A percentile compares a stretch with the other conserved stretches of the same genome.
These are phyloP conservation scores for Arvicola amphibius DNA, from an alignment of 2,797 vertebrate genomes.

Conservation along the genomic window DNA sequence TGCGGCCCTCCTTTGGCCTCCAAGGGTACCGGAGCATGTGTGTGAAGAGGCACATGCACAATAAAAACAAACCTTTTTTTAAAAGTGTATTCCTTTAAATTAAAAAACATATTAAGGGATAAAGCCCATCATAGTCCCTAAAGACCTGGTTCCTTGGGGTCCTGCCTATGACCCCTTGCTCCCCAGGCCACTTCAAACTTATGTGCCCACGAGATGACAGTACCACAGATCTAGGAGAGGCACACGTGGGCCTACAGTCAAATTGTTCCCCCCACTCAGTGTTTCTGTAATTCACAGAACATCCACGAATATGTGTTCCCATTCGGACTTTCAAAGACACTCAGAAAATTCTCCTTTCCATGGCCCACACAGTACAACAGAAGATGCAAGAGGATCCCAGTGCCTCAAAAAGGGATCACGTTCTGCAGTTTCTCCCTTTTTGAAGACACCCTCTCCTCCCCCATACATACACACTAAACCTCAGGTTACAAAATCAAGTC, in stretches of 20 bases:
- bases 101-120: background rate
- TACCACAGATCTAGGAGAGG: background rate
- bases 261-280: accelerated
- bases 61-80: background rate
- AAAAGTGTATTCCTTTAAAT: background rate
- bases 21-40: background rate
- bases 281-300: background rate
- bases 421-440: background rate
- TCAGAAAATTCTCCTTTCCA: background rate
- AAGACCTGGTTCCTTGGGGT: background rate
- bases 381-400: accelerated
- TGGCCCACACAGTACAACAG: background rate
- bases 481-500: background rate
- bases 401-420: background rate
- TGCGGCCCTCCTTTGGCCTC: background rate
- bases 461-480: background rate
- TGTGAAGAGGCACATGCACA: background rate
- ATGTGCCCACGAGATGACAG: background rate
- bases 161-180: background rate
- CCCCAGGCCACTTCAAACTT: background rate
- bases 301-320: accelerated
- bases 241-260: accelerated
- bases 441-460: background rate
- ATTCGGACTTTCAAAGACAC: background rate
- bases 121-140: background rate